A percentile compares a stretch with the other conserved stretches of the same genome.
Evolutionary conservation across 1,140 invertebrate species (phyloP).

Genomic region (Drosophila kurseongensis): DNA sequence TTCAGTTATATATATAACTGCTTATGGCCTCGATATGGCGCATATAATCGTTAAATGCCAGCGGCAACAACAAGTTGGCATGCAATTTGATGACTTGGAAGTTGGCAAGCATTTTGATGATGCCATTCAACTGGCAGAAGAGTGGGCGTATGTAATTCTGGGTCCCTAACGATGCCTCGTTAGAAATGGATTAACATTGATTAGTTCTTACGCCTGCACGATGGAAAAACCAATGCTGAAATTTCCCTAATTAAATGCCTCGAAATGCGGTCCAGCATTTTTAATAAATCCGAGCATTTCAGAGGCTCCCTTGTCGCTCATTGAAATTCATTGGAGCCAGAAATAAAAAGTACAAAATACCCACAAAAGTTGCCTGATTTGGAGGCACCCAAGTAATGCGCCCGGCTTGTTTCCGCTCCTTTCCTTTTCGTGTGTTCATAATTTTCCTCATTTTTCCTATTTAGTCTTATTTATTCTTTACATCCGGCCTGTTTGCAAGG

Average conservation of each 20-base stretch:
- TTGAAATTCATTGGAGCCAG: slow-evolving; percentile 39
- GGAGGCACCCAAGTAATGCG: slow-evolving; percentile 23
- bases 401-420: slow-evolving; percentile 13
- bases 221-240: slow-evolving; percentile 5
- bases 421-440: slow-evolving; percentile 21
- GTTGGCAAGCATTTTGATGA: slow-evolving; percentile 66
- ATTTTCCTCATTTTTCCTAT: slow-evolving; percentile 66
- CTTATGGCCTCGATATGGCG: slow-evolving; percentile 72
- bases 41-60: slow-evolving; percentile 75
- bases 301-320: slow-evolving; percentile 5
- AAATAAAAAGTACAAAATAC: slow-evolving; percentile 37
- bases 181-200: slow-evolving; percentile 81
- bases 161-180: slow-evolving; percentile 65
- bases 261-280: slow-evolving; percentile 31
- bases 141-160: slow-evolving; percentile 35
- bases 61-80: slow-evolving; percentile 50
- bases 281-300: slow-evolving; percentile 48
- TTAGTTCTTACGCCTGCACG: slow-evolving; percentile 44
- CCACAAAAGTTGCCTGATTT: slow-evolving; percentile 41
- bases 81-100: slow-evolving; percentile 76
- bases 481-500: slow-evolving; percentile 67
- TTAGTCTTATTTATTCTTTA: slow-evolving; percentile 64
- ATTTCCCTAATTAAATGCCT: slow-evolving; percentile 47
- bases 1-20: slow-evolving; percentile 41
- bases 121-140: slow-evolving; percentile 48